Conservation (phyloP, 2,888 invertebrate genomes). For the Drosophila antonietae region DNA sequence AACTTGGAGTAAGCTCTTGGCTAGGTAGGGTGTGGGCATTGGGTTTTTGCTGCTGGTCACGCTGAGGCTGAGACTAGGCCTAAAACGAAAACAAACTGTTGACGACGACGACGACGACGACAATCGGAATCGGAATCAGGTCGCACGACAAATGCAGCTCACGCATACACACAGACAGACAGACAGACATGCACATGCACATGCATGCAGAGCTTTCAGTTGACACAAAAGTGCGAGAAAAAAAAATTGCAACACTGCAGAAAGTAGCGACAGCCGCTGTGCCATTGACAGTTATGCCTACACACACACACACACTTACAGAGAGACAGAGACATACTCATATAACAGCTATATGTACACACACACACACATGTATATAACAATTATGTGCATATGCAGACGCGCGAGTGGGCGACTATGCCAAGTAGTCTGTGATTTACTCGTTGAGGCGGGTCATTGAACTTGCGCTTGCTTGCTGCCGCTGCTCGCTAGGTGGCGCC, state of each 20-base stretch:
- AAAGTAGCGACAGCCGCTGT: conserved; percentile 41
- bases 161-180: conserved; percentile 3
- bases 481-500: conserved; percentile 67
- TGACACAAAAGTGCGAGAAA: conserved; percentile 57
- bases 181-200: neutral
- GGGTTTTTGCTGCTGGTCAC: conserved; percentile 2
- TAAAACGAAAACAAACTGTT: conserved; percentile 54
- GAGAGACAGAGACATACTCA: neutral
- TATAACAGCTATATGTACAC: conserved; percentile 9
- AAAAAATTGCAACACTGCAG: conserved; percentile 54
- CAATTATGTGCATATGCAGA: conserved; percentile 16
- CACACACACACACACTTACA: conserved; percentile 18
- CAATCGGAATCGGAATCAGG: conserved; percentile 64
- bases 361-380: neutral
- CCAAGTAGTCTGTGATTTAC: conserved; percentile 77
- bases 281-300: conserved; percentile 74
- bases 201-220: conserved; percentile 41
- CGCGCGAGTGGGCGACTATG: conserved; percentile 47
- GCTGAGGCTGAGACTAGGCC: conserved; percentile 38
- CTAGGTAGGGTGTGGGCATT: neutral
- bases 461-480: conserved; percentile 44
- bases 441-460: conserved; percentile 74
- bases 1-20: conserved; percentile 26
- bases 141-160: conserved; percentile 60
- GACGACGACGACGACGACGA: conserved; percentile 40